Base-by-base conservation (phyloP, 2,888 invertebrate genomes). In the Drosophila mercatorum region DNA sequence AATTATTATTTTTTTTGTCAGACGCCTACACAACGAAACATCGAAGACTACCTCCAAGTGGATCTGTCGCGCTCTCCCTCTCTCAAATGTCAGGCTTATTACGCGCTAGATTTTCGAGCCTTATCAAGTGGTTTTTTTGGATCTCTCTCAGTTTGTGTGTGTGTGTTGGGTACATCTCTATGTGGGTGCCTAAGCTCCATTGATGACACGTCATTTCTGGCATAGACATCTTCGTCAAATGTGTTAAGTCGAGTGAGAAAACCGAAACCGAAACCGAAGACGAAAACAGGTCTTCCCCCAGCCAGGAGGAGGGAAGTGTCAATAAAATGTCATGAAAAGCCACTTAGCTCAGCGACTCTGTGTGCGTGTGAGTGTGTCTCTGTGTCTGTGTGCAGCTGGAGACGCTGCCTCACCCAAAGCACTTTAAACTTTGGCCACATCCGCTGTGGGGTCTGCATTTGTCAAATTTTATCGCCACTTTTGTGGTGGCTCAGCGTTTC, bases 51-150 rank as follows among this genome's bases (percentile, higher is more conserved):
- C 57, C 68, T 68, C 47, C 59, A 71, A 65, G 40, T 81, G 85
- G 83, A 83, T 87, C 57, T 59, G 56, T 36, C 34, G 57, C 14
- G 40, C 28, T 28, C 55, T 28, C n/a, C 5, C 10, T 12, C 31
- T 8, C 28, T n/a, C 86, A 88, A 89, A 86, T 88, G 88, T 85
- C 86, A 89, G 79, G 86, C 89, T 89, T 86, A 89, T 82, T 82
- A 83, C 49, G 53, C 56, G 62, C 67, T 28, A 40, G 28, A 61
- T 38, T 43, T 46, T 53, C 38, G 52, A 53, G 67, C 67, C 81
- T 80, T 83, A 82, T 81, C 82, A 87, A 84, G 84, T 87, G 83
- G 56, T 58, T 66, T 58, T 68, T 56, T 57, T 34, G 58, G 75
- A 72, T 76, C 67, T 68, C 41, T 31, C 11, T 6, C 64, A 60